Conservation (phyloP, 2,888 invertebrate species). For the Bombyx huttoni region DNA sequence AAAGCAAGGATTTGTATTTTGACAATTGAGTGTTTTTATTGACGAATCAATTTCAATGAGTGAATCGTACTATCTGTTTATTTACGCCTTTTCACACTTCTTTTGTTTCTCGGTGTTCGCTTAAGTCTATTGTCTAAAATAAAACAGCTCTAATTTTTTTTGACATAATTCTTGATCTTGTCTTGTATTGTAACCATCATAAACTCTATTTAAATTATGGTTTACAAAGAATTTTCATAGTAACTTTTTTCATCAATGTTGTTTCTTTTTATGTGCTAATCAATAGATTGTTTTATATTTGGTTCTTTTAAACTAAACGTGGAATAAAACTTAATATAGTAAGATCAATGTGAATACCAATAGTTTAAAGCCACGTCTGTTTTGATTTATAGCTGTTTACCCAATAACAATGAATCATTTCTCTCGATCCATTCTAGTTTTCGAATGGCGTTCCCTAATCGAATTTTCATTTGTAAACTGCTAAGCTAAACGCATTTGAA, state of each 20-base stretch:
- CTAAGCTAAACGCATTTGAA: too few relatives aligned
- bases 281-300: neutral
- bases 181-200: too few relatives aligned
- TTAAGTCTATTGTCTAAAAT: neutral
- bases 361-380: slow-evolving; percentile 13
- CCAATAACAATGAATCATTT: slow-evolving; percentile 45
- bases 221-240: too few relatives aligned
- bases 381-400: slow-evolving; percentile 58
- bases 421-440: slow-evolving; percentile 42
- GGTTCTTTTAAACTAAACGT: neutral
- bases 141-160: neutral
- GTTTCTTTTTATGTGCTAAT: too few relatives aligned
- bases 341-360: slow-evolving; percentile 4
- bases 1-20: neutral
- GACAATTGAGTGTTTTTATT: neutral
- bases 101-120: slow-evolving; percentile 4
- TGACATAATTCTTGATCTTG: neutral
- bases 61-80: neutral
- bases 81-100: neutral
- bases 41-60: neutral
- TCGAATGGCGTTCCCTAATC: slow-evolving; percentile 16
- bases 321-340: neutral
- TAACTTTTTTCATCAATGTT: too few relatives aligned
- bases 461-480: slow-evolving; percentile 9
- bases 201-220: too few relatives aligned